These are phyloP conservation scores for Xiphophorus couchianus DNA, from an alignment of 2,113 vertebrate genomes.

Conservation along the genomic window DNA sequence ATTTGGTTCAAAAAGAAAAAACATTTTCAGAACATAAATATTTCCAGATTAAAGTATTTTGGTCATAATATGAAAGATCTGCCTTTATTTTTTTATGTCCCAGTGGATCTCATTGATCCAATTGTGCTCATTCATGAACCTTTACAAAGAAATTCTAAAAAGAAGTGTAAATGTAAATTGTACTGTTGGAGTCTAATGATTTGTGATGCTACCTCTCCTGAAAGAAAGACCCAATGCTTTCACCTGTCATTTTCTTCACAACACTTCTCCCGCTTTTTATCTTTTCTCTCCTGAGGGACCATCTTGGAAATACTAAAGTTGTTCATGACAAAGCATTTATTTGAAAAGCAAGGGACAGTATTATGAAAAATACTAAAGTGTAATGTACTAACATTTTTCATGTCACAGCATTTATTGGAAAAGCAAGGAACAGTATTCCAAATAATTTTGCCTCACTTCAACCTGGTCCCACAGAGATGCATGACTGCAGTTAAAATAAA, in stretches of 20 bases:
- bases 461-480: not conserved
- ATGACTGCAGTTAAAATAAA: not conserved
- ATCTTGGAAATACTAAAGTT: constrained; percentile 25
- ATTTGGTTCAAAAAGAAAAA: constrained; percentile 26
- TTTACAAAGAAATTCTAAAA: too few species aligned
- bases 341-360: constrained; percentile 33
- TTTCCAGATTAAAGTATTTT: constrained; percentile 38
- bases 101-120: constrained; percentile 24
- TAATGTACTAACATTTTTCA: not conserved
- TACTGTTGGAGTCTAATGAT: not conserved
- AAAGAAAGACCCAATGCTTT: constrained; percentile 1
- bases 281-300: constrained; percentile 27
- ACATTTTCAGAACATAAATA: constrained; percentile 25
- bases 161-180: too few species aligned
- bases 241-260: constrained; percentile 34
- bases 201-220: constrained; percentile 1
- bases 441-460: constrained; percentile 12
- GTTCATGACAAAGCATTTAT: constrained; percentile 31
- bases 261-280: constrained; percentile 10
- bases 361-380: not conserved
- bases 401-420: constrained; percentile 42
- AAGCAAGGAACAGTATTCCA: constrained; percentile 17
- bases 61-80: constrained; percentile 38
- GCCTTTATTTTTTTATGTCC: constrained; percentile 27
- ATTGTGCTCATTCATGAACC: not conserved